Percentiles rank a stretch among this genome's conserved stretches.
phyloP scores from a whole-genome alignment of 2,888 invertebrate species.

The Proisotoma minuta region DNA sequence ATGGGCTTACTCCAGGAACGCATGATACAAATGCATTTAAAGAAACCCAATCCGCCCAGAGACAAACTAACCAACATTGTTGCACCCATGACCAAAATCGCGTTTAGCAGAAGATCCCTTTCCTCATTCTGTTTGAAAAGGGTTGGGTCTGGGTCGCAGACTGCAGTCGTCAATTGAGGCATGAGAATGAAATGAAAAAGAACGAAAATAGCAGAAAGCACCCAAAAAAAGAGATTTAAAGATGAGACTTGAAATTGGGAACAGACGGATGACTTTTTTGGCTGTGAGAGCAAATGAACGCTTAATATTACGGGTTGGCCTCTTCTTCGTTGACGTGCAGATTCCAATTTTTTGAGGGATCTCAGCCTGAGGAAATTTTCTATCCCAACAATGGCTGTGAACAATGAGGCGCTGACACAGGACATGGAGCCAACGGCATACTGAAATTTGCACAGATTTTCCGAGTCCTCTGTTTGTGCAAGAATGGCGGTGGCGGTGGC shows the following conservation, averaged over 20 bases:
- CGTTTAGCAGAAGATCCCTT: slow-evolving; percentile 34
- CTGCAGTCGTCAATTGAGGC: slow-evolving; percentile 47
- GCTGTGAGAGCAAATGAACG: slow-evolving; percentile 11
- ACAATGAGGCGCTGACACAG: slow-evolving; percentile 42
- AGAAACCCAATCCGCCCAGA: slow-evolving; percentile 44
- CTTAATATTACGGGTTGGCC: slow-evolving; percentile 16
- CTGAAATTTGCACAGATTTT: slow-evolving; percentile 47
- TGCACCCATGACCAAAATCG: slow-evolving; percentile 35
- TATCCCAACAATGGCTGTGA: slow-evolving; percentile 40
- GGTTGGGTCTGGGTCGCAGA: slow-evolving; percentile 31
- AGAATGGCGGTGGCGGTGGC: slow-evolving; percentile 63
- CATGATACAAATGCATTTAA: slow-evolving; percentile 45
- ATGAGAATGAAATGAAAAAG: slow-evolving; percentile 60
- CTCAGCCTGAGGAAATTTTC: slow-evolving; percentile 45
- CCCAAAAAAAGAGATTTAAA: slow-evolving; percentile 58
- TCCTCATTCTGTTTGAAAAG: too few relatives aligned
- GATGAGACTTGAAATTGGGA: slow-evolving; percentile 54
- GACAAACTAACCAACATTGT: slow-evolving; percentile 36
- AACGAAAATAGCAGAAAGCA: slow-evolving; percentile 57
- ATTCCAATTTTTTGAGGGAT: slow-evolving; percentile 32
- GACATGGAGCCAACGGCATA: slow-evolving; percentile 49
- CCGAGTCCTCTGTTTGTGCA: slow-evolving; percentile 54
- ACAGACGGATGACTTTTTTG: slow-evolving; percentile 30
- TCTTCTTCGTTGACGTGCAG: slow-evolving; percentile 22
- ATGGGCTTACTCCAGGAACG: slow-evolving; percentile 43